A percentile compares a stretch with the other conserved stretches of the same genome.
Conservation (phyloP, 1,140 invertebrate species). For the Cardiocondyla obscurior region DNA sequence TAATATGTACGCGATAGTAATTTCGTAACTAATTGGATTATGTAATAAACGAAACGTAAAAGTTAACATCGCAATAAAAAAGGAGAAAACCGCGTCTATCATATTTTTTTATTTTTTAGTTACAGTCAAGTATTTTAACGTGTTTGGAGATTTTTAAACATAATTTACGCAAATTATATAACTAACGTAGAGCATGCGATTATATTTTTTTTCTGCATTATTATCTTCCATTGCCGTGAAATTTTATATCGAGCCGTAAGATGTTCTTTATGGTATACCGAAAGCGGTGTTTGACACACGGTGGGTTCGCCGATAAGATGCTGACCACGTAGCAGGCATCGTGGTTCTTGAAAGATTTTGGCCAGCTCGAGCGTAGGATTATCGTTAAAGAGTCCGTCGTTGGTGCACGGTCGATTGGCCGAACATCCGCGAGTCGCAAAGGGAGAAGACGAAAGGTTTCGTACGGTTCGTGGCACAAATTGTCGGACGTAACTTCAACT, state of each 20-base stretch:
- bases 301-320: constrained; percentile 1
- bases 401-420: constrained; percentile 29
- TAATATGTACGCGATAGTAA: background rate
- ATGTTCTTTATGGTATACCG: background rate
- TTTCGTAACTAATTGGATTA: background rate
- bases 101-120: background rate
- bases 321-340: constrained; percentile 38
- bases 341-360: constrained; percentile 28
- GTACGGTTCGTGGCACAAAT: constrained; percentile 23
- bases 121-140: background rate
- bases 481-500: constrained; percentile 11
- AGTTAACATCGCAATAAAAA: background rate
- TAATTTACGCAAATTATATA: background rate
- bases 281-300: background rate
- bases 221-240: background rate
- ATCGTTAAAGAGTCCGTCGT: constrained; percentile 37
- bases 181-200: background rate
- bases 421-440: constrained; percentile 1
- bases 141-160: background rate
- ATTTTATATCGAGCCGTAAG: background rate
- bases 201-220: background rate
- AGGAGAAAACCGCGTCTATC: background rate
- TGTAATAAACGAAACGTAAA: background rate
- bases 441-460: constrained; percentile 3
- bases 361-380: constrained; percentile 23